A percentile compares a stretch with the other conserved stretches of the same genome.
Conservation (phyloP, 2,888 invertebrate genomes). For the Synergus umbraculus region DNA sequence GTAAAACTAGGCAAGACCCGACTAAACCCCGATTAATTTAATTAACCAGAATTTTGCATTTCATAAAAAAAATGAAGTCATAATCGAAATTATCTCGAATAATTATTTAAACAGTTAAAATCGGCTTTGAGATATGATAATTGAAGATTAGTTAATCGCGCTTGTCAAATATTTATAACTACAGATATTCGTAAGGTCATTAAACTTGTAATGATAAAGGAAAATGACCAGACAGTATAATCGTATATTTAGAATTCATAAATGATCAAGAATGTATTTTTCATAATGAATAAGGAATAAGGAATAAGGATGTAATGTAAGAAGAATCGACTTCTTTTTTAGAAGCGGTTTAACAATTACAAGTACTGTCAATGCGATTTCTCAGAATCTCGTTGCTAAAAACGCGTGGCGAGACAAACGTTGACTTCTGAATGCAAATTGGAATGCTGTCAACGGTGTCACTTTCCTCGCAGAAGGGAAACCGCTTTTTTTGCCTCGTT, state of each 20-base stretch:
- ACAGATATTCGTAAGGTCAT: not conserved
- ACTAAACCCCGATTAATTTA: too few species aligned
- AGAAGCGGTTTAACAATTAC: conserved; percentile 35
- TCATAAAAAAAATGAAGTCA: too few species aligned
- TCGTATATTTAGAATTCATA: conserved; percentile 11
- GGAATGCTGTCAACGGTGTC: conserved; percentile 25
- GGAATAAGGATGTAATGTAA: conserved; percentile 2
- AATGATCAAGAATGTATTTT: conserved; percentile 14
- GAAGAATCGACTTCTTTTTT: conserved; percentile 25
- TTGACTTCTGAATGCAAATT: conserved; percentile 39
- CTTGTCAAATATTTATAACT: not conserved
- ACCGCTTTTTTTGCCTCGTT: conserved; percentile 48
- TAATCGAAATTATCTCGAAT: too few species aligned
- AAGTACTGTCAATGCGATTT: conserved; percentile 37
- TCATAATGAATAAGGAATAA: conserved; percentile 9
- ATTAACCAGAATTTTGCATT: too few species aligned
- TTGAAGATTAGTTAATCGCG: not conserved
- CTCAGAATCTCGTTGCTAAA: conserved; percentile 22
- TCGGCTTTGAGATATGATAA: not conserved
- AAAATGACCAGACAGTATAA: not conserved
- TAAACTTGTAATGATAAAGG: not conserved
- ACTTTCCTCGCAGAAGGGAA: conserved; percentile 1
- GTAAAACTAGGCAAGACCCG: too few species aligned
- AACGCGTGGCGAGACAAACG: conserved; percentile 30
- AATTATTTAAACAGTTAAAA: too few species aligned